Evolutionary conservation across 2,888 invertebrate species (phyloP), one percentile per base, ranked within the genome.

Genomic region (Colostygia pectinataria): DNA sequence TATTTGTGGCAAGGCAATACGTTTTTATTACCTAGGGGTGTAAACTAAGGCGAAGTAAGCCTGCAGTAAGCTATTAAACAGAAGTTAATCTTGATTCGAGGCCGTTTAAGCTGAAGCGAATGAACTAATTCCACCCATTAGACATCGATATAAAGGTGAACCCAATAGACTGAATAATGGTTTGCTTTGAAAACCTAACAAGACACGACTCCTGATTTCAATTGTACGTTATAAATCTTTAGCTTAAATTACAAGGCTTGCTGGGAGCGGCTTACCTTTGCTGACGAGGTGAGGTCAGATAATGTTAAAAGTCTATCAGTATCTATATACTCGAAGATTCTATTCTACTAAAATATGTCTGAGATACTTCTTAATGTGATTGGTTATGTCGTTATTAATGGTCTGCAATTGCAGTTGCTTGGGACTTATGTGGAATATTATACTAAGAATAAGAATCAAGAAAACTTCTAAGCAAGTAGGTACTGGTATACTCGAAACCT

Each of bases 171-270:
- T 66, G 53, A 70, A 66, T 69, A 66, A 70, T 65, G 51, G 59
- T 55, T 53, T 48, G 55, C 59, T 57, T 65, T 64, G 50, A 59
- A 61, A 62, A 62, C 62, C 59, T 59, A 73, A 71, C 78, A 60
- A 66, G 71, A 66, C 79, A 77, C 71, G 77, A 79, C 75, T 77
- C 61, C 69, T 71, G 69, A 53, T 55, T 53, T 56, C 40, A 48
- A 48, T 53, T 55, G 52, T 53, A 53, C 51, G 59, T 63, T 59
- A 73, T 77, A 74, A 74, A 77, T 76, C 60, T 66, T 55, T 56
- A 55, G 60, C 61, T 62, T 58, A 60, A 62, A 66, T 59, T 60
- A 65, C 64, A 66, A 56, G 63, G 55, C 51, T 54, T 55, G 60
- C 53, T 66, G 66, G 74, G 68, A 77, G 74, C 68, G 71, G 72